phyloP scores from a whole-genome alignment of 2,888 invertebrate genomes.

The Altica lythri region DNA sequence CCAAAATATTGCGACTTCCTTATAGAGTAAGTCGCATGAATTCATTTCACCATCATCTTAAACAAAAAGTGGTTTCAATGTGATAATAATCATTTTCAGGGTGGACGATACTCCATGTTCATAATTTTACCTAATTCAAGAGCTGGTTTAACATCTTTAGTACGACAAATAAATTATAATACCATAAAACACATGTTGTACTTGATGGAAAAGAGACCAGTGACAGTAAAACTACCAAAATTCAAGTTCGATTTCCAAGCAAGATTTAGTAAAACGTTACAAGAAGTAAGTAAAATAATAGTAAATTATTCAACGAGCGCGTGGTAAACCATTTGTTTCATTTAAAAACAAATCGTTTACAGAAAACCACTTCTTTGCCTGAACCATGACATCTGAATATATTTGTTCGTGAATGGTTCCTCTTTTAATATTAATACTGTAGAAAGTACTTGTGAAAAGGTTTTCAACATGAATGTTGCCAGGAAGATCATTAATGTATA shows the following conservation, averaged over 20 bases:
- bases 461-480: too few species aligned
- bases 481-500: too few species aligned
- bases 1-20: conserved; percentile 74
- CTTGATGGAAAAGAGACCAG: conserved; percentile 63
- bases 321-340: too few species aligned
- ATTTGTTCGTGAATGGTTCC: too few species aligned
- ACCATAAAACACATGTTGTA: conserved; percentile 63
- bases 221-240: conserved; percentile 72
- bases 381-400: too few species aligned
- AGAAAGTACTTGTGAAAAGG: too few species aligned
- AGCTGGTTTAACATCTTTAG: conserved; percentile 65
- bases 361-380: too few species aligned
- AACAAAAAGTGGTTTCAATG: too few species aligned
- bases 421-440: too few species aligned
- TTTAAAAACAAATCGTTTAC: not conserved
- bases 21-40: conserved; percentile 62
- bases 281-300: conserved; percentile 60
- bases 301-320: too few species aligned
- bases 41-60: not conserved
- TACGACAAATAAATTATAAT: conserved; percentile 63
- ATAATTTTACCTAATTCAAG: conserved; percentile 70
- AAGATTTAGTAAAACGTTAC: conserved; percentile 64
- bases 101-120: conserved; percentile 74
- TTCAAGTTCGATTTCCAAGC: conserved; percentile 75
- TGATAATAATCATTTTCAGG: conserved; percentile 66